These are phyloP conservation scores for Phanerotoma sp. DNA, from an alignment of 2,888 invertebrate species.

Conservation along the genomic window DNA sequence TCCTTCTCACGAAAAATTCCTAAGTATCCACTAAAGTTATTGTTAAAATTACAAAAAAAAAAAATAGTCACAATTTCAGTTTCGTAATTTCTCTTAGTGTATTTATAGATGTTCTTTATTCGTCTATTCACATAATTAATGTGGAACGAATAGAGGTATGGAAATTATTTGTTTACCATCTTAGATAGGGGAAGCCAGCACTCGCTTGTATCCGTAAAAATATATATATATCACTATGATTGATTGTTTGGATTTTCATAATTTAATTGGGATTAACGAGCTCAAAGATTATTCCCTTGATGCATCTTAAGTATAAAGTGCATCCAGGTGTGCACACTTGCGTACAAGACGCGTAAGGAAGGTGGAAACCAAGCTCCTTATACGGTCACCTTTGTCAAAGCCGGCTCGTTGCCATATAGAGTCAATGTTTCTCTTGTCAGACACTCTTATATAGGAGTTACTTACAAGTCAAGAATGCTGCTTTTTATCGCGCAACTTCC, in stretches of 20 bases:
- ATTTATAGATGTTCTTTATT: too few species aligned
- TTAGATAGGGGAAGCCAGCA: too few species aligned
- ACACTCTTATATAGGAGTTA: slow-evolving; percentile 52
- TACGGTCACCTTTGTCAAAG: slow-evolving; percentile 57
- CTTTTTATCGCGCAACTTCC: slow-evolving; percentile 24
- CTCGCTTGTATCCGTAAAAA: too few species aligned
- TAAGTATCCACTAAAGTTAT: too few species aligned
- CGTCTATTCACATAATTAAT: too few species aligned
- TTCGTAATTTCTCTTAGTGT: too few species aligned
- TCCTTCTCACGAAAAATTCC: too few species aligned
- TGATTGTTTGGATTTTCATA: background rate
- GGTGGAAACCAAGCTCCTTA: slow-evolving; percentile 54
- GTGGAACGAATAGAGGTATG: too few species aligned
- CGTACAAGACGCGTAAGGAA: slow-evolving; percentile 44
- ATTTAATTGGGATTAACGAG: slow-evolving; percentile 21
- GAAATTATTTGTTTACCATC: too few species aligned
- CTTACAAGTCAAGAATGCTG: slow-evolving; percentile 54
- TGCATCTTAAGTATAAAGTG: slow-evolving; percentile 8
- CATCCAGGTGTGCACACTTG: slow-evolving; percentile 24
- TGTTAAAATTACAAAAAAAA: too few species aligned
- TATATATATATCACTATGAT: too few species aligned
- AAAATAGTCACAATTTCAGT: too few species aligned
- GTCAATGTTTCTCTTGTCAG: slow-evolving; percentile 54
- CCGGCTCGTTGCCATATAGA: slow-evolving; percentile 56
- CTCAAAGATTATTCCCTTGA: background rate